Evolutionary conservation across 2,113 vertebrate genomes (phyloP).

Genomic region (Uria lomvia): DNA sequence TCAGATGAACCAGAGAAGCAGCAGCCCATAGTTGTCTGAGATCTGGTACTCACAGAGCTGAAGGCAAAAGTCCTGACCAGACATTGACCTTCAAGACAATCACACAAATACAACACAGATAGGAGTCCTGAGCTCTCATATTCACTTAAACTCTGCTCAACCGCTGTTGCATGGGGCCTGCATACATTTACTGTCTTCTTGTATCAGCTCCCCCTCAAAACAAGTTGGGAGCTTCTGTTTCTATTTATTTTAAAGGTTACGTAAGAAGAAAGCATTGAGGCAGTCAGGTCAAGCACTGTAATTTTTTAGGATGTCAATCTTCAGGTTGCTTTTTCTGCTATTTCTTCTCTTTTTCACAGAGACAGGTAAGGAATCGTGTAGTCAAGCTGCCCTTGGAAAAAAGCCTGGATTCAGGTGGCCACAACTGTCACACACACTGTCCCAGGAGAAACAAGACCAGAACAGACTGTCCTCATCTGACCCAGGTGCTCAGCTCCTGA

Average conservation of each 20-base stretch:
- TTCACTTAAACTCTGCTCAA: neutral
- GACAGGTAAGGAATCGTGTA: neutral
- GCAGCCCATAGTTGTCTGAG: accelerated
- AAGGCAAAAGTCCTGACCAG: neutral
- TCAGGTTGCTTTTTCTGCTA: neutral
- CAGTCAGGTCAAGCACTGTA: neutral
- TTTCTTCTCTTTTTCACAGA: neutral
- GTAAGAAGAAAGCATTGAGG: neutral
- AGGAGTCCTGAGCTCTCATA: neutral
- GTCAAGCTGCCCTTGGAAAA: neutral
- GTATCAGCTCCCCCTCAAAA: neutral
- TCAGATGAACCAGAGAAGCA: neutral
- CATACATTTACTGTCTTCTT: neutral
- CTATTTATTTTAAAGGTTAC: neutral
- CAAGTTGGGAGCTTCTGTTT: neutral
- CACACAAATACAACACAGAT: neutral
- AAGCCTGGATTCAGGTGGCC: neutral
- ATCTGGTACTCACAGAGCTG: neutral
- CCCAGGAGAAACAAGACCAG: neutral
- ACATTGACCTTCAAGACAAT: neutral
- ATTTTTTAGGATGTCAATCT: neutral
- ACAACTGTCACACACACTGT: neutral
- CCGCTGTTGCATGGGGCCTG: neutral
- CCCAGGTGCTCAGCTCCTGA: neutral
- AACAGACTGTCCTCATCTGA: neutral